Evolutionary conservation across 2,113 vertebrate genomes (phyloP).

Genomic region (Melanocharis versteri): DNA sequence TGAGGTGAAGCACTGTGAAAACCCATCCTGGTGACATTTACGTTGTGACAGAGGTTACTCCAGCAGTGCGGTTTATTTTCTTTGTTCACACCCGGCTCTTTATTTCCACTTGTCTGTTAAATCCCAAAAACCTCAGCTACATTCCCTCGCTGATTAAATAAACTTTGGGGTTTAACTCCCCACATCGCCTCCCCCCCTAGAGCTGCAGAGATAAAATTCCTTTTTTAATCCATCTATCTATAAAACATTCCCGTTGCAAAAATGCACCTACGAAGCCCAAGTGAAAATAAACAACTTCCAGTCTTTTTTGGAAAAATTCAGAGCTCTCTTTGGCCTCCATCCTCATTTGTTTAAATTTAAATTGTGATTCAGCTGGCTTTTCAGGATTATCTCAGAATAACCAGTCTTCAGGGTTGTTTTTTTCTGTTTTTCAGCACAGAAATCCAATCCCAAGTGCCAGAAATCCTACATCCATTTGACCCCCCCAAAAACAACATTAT

Average conservation of each 20-base stretch:
- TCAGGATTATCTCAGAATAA: background rate
- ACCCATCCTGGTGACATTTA: background rate
- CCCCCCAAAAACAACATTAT: background rate
- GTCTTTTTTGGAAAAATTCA: background rate
- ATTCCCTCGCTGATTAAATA: background rate
- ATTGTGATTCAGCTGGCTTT: background rate
- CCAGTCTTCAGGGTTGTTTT: background rate
- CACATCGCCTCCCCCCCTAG: background rate
- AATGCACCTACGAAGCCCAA: background rate
- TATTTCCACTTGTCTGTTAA: no score
- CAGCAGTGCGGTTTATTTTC: background rate
- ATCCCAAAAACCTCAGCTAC: background rate
- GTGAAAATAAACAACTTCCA: background rate
- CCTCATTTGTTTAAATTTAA: background rate
- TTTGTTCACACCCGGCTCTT: background rate
- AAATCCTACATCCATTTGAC: background rate
- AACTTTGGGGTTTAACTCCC: background rate
- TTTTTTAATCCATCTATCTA: background rate
- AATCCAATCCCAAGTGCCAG: background rate
- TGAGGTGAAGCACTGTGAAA: accelerated
- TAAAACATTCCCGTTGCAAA: background rate
- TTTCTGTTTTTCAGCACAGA: background rate
- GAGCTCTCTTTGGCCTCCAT: background rate
- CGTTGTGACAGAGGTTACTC: accelerated
- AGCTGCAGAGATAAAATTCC: background rate